These are phyloP conservation scores for Pseudopipra pipra DNA, from an alignment of 2,113 vertebrate genomes.

Conservation along the genomic window DNA sequence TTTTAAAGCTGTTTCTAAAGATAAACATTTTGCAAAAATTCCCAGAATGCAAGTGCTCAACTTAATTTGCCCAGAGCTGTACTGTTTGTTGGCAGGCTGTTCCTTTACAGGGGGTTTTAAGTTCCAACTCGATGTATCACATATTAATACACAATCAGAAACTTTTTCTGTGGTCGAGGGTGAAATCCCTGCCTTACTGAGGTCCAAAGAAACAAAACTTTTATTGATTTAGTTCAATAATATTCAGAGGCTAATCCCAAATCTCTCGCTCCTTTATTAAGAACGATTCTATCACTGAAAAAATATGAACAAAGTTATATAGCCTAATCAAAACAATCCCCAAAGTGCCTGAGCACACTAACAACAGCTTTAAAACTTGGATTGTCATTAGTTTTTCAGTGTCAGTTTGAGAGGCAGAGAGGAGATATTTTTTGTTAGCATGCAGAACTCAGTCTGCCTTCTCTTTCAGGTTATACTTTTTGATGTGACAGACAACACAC, in stretches of 20 bases:
- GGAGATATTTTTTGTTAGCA: not conserved
- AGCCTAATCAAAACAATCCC: not conserved
- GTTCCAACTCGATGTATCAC: not conserved
- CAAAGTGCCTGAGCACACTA: not conserved
- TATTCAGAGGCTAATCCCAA: not conserved
- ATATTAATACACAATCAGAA: not conserved
- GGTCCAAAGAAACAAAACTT: not conserved
- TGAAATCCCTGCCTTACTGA: not conserved
- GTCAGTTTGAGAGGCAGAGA: not conserved
- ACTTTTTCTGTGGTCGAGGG: not conserved
- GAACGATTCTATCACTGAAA: not conserved
- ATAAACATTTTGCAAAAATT: slow-evolving; percentile 36
- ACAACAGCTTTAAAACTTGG: not conserved
- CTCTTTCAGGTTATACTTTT: not conserved
- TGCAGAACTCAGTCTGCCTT: not conserved
- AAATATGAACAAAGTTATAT: not conserved
- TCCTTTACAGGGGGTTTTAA: not conserved
- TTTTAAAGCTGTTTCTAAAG: slow-evolving; percentile 14
- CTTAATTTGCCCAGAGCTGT: not conserved
- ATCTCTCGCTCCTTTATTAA: not conserved
- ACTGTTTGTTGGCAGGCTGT: not conserved
- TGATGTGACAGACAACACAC: not conserved
- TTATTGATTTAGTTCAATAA: not conserved
- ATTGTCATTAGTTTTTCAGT: not conserved
- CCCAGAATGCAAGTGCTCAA: not conserved